phyloP scores from a whole-genome alignment of 2,113 vertebrate species.

The Martes martes region DNA sequence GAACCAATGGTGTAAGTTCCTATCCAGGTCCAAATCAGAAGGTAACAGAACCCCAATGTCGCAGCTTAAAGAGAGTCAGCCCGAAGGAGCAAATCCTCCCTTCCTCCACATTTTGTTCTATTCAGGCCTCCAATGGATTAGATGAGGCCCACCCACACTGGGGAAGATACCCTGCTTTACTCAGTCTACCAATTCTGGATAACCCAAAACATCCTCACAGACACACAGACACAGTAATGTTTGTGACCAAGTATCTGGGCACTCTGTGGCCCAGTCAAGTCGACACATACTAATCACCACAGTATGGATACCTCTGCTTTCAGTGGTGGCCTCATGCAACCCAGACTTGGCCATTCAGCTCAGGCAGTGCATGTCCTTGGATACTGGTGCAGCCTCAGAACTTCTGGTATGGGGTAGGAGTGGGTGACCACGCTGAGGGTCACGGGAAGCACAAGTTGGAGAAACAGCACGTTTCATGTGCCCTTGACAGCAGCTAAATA shows the following conservation, averaged over 20 bases:
- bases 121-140: background rate
- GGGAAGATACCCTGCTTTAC: background rate
- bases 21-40: too few species aligned
- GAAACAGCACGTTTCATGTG: background rate
- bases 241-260: background rate
- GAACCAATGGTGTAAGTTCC: background rate
- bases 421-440: background rate
- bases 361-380: background rate
- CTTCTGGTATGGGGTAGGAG: too few species aligned
- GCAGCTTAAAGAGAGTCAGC: background rate
- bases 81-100: background rate
- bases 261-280: background rate
- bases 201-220: background rate
- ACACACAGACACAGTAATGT: background rate
- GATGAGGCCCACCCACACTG: background rate
- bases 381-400: background rate
- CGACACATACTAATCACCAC: background rate
- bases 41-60: background rate
- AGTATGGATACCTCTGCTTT: background rate
- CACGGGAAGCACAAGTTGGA: accelerated
- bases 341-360: background rate
- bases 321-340: accelerated
- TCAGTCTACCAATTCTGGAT: background rate
- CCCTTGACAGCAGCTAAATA: background rate
- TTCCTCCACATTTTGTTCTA: background rate